Percentiles rank a stretch among this genome's conserved stretches.
These are phyloP conservation scores for Tiphia femorata DNA, from an alignment of 2,888 invertebrate genomes.

Conservation along the genomic window DNA sequence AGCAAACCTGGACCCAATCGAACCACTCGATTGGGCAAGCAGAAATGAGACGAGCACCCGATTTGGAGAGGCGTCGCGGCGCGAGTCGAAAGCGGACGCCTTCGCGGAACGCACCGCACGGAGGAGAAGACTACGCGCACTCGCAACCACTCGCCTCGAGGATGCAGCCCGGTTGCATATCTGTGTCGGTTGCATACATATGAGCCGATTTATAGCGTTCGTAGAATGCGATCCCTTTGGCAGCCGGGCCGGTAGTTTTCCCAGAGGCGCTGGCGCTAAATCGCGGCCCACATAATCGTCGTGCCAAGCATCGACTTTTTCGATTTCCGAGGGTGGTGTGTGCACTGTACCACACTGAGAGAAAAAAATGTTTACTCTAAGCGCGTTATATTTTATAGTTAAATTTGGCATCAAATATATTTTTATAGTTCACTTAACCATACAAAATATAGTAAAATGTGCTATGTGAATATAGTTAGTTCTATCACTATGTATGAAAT, in stretches of 20 bases:
- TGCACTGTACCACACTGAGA: no score
- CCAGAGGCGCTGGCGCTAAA: conserved; percentile 58
- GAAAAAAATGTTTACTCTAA: no score
- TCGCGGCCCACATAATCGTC: conserved; percentile 51
- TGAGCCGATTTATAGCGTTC: conserved; percentile 54
- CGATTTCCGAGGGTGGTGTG: no score
- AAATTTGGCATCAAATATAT: no score
- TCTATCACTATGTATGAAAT: no score
- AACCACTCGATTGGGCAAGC: conserved; percentile 19
- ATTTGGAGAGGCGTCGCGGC: conserved; percentile 15
- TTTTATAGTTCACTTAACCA: no score
- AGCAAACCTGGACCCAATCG: no score
- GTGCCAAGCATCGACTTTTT: conserved; percentile 45
- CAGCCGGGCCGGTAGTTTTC: conserved; percentile 51
- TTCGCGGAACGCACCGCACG: conserved; percentile 34
- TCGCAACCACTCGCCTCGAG: conserved; percentile 17
- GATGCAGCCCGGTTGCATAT: conserved; percentile 14
- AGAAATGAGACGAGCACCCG: conserved; percentile 14
- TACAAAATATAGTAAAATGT: no score
- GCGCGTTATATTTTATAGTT: no score
- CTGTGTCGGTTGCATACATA: conserved; percentile 16
- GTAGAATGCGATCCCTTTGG: conserved; percentile 60
- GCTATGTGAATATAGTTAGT: no score
- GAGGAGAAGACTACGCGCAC: conserved; percentile 11
- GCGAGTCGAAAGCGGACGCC: conserved; percentile 12